Percentiles rank a stretch among this genome's conserved stretches.
Evolutionary conservation across 2,797 vertebrate genomes (phyloP).

Genomic region (Neosalanx taihuensis): DNA sequence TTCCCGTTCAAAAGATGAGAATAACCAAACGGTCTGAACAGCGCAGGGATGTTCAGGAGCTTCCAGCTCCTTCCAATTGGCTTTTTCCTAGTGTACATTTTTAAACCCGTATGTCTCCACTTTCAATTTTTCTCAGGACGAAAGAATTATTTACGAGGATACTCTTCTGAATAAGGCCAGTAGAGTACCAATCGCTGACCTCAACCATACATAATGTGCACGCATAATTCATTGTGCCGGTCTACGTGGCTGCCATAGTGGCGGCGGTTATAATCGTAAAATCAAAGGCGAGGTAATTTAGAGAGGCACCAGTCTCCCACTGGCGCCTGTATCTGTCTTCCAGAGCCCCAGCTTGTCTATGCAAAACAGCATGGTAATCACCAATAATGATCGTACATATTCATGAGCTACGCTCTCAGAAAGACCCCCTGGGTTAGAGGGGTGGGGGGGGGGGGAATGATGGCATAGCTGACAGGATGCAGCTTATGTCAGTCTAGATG

Average conservation of each 20-base stretch:
- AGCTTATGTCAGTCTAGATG: constrained; percentile 47
- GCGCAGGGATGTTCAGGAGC: background rate
- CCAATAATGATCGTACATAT: constrained; percentile 74
- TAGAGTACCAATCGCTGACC: constrained; percentile 36
- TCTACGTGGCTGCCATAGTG: constrained; percentile 51
- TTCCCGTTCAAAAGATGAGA: background rate
- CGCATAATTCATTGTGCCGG: constrained; percentile 65
- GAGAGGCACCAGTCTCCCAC: constrained; percentile 62
- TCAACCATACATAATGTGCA: constrained; percentile 57
- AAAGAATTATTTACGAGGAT: background rate
- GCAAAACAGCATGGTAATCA: constrained; percentile 76
- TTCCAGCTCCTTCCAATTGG: background rate
- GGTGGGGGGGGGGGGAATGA: constrained; percentile 36
- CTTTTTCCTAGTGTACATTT: background rate
- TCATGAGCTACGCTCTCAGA: constrained; percentile 64
- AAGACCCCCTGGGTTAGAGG: constrained; percentile 47
- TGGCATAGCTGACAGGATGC: constrained; percentile 54
- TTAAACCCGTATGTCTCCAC: background rate
- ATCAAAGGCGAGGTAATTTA: constrained; percentile 72
- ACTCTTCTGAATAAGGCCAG: background rate
- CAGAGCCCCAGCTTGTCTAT: constrained; percentile 62
- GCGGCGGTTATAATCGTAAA: constrained; percentile 63
- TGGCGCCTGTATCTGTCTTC: constrained; percentile 65
- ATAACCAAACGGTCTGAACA: constrained; percentile 12
- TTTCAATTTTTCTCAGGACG: background rate